Evolutionary conservation across 64 coral and sea anemone species (phyloP), one percentile per base, ranked within the genome.

Genomic region (Dendronephthya gigantea): DNA sequence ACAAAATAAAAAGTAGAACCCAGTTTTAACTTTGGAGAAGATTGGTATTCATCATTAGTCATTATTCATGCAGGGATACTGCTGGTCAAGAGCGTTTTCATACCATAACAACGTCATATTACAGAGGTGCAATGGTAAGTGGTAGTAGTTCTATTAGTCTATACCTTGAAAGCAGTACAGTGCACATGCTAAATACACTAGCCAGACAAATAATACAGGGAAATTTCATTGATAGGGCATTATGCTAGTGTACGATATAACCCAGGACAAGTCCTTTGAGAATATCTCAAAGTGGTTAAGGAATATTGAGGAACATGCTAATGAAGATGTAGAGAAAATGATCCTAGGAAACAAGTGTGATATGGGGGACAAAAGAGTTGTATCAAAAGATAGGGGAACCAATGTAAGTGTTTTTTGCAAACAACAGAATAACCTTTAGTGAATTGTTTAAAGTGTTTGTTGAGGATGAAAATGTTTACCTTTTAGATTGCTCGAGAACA

Each of bases 261-360:
- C 94, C 70, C 91, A 93, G 16, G 94, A 93, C 83, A 96, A 96
- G 66, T 93, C 94, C 82, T 96, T 96, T 93, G 94, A 96, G 43
- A 96, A 96, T 84, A 96, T 96, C 37, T 96, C 94, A 23, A 96
- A 96, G 52, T 96, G 94, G 94, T 81, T 96, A 50, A 82, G 94
- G 68, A 96, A 96, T 84, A 96, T 96, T 87, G 94, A 96, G 39
- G 94, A 96, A 90, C 95, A 98, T 92, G 95, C 95, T 38, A 98
- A 93, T 89, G 95, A 98, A 90, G 95, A 98, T 90, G 95, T 98
- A 38, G 95, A 98, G 86, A 98, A 98, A 90, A 98, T 98, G 95
- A 98, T 98, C 41, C 89, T 98, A 83, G 95, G 95, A 22, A 98
- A 98, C 87, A 98, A 98, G 40, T 98, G 95, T 90, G 95, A 98